These are phyloP conservation scores for Trichopoda pennipes DNA, from an alignment of 2,888 invertebrate species.

Conservation along the genomic window DNA sequence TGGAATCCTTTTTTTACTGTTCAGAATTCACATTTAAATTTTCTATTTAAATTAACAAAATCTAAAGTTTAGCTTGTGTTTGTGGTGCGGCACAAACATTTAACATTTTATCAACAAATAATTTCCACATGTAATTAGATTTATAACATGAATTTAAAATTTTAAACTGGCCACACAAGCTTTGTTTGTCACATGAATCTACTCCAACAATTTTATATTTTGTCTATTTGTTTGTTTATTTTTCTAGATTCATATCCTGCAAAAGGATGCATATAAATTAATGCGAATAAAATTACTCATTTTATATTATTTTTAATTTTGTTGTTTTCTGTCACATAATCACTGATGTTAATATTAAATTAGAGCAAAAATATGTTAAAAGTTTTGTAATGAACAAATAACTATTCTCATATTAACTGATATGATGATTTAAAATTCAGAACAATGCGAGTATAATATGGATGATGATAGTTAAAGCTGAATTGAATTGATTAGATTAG, in stretches of 20 bases:
- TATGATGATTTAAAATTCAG: slow-evolving; percentile 7
- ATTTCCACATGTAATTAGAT: slow-evolving; percentile 66
- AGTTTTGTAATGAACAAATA: slow-evolving; percentile 22
- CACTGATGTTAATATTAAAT: neutral
- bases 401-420: neutral
- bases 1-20: too few species aligned
- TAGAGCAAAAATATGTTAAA: neutral
- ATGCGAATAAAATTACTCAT: slow-evolving; percentile 54
- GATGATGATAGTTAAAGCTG: slow-evolving; percentile 5
- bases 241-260: slow-evolving; percentile 31
- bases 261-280: slow-evolving; percentile 42
- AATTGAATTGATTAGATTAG: slow-evolving; percentile 17
- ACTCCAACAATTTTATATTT: neutral
- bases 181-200: neutral
- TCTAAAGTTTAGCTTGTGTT: too few species aligned
- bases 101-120: slow-evolving; percentile 60
- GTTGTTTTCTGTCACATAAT: neutral
- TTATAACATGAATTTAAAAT: slow-evolving; percentile 65
- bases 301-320: neutral
- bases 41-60: too few species aligned
- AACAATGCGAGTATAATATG: slow-evolving; percentile 8
- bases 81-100: slow-evolving; percentile 54
- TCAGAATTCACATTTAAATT: too few species aligned
- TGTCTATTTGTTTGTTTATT: slow-evolving; percentile 11
- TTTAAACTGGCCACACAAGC: slow-evolving; percentile 58